Base-by-base conservation (phyloP, 2,888 invertebrate genomes). In the Lagria hirta region DNA sequence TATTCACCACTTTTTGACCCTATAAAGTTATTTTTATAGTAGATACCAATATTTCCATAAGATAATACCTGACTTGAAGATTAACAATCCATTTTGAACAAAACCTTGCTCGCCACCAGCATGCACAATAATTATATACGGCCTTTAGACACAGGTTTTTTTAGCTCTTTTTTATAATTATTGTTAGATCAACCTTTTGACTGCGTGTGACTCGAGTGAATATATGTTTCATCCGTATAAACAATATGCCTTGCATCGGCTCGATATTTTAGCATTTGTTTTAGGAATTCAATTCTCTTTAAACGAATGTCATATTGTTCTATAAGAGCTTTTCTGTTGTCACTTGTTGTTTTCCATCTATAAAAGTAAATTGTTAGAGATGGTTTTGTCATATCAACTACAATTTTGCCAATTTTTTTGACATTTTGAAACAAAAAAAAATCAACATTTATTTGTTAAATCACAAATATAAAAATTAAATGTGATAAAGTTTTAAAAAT, bases 61-160 rank as follows among this genome's bases (percentile, higher is more conserved):
- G n/a, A n/a, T n/a, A n/a, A n/a, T 23, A 35, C 24, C 13, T 23
- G 34, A 23, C 4, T 18, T 27, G 4, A 18, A 17, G 17, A 27
- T 12, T 2, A 16, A 7, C 18, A 26, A 13, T 1, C 12, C 17
- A 27, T 36, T 17, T 4, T 10, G 4, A 10, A 36, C n/a, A 16
- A 26, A 26, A 10, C 36, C 26, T 3, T 13, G 10, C 8, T 36
- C 36, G n/a, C 16, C 13, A 6, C 35, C 35, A 2, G 37, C 37
- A 11, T 37, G 13, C 7, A 28, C 21, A 5, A 37, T 15, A 8
- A 38, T 28, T 5, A 37, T 2, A 27, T 2, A 4, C 14, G 27
- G 4, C 20, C 28, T 22, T 33, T 33, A 22, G 22, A 22, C 27
- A 16, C 3, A 4, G 24, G 27, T 1, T 10, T 23, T 8, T 28